Conservation (phyloP, 2,113 vertebrate genomes). For the Himantopus leucocephalus region DNA sequence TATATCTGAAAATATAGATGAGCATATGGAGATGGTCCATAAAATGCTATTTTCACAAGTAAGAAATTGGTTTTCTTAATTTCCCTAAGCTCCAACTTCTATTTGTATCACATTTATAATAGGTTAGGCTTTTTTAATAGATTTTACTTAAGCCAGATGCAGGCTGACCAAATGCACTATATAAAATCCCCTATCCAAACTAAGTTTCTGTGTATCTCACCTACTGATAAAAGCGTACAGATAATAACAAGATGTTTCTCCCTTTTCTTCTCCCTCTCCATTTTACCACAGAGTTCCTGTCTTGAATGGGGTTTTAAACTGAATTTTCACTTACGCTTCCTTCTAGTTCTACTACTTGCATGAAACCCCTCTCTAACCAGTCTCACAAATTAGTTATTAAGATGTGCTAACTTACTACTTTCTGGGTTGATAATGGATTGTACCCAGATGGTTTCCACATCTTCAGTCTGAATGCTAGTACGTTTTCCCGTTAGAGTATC, state of each 20-base stretch:
- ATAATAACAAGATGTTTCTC: background rate
- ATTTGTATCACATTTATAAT: background rate
- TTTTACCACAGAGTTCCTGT: background rate
- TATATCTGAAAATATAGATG: background rate
- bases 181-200: background rate
- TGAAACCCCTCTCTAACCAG: background rate
- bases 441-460: background rate
- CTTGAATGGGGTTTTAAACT: background rate
- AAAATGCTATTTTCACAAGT: constrained; percentile 12
- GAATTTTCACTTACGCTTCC: background rate
- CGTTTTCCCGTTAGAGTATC: background rate
- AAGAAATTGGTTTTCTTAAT: constrained; percentile 1
- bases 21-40: background rate
- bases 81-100: background rate
- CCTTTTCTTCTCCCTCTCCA: background rate
- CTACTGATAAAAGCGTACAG: background rate
- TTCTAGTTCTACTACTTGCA: background rate
- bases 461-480: background rate
- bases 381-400: background rate
- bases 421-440: background rate
- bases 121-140: background rate
- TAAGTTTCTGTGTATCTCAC: background rate
- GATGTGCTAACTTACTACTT: background rate
- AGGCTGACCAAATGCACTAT: background rate
- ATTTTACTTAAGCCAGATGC: background rate